Base-by-base conservation (phyloP, 2,888 invertebrate species). In the Coleophora deauratella region DNA sequence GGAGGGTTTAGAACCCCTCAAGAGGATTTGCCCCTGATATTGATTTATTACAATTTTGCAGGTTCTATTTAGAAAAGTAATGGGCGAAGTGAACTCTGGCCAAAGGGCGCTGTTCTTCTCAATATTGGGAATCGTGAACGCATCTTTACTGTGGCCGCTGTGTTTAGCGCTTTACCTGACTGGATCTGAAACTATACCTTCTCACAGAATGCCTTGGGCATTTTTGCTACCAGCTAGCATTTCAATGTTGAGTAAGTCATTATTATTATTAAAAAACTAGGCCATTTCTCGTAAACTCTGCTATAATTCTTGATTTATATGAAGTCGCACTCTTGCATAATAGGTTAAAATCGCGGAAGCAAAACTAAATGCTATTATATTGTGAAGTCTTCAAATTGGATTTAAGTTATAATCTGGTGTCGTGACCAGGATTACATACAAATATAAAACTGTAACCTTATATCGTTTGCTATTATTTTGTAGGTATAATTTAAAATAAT, bases 51-150 rank as follows among this genome's bases (percentile, higher is more conserved):
- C 6, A 21, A n/a, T n/a, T 21, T 21, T 21, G 11, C 52, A 97
- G 95, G 97, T 98, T 59, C 89, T 97, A 65, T 97, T 97, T 82
- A 94, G 96, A 65, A 95, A 96, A 82, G 92, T 97, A 54, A 93
- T 98, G 81, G 97, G 97, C 10, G 96, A 96, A 64, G 95, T 97
- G 46, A 95, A 93, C 43, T 92, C 94, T 43, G 97, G 96, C 3
- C 96, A 97, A 81, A 92, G 97, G 41, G 96, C 98, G 2, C 82
- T 98, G 53, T 97, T 98, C 79, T 97, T 98, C 85, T 94, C 96
- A 0, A 90, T 96, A 27, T 89, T 98, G 58, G 98, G 98, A 37
- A 86, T 96, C 54, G 89, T 97, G 66, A 96, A 97, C 75, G 93
- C 95, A 12, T 87, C 94, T 6, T 84, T 98, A 44, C 87, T 97